Base-by-base conservation (phyloP, 2,113 vertebrate species). In the Pelusios castaneus region DNA sequence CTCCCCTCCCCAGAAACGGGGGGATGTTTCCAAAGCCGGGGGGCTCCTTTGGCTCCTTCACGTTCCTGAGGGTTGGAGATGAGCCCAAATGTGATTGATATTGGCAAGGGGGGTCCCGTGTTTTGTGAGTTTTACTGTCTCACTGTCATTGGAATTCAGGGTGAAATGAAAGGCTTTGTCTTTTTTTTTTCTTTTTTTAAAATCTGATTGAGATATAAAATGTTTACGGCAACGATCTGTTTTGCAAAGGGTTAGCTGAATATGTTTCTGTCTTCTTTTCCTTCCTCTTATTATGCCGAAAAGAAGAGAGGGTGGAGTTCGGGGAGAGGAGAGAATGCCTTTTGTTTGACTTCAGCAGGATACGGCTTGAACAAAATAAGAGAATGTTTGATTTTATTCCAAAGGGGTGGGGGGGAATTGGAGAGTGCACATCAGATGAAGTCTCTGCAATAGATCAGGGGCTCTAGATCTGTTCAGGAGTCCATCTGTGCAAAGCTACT, bases 231-330 rank as follows among this genome's bases (percentile, higher is more conserved):
- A n/a, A 21, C 11, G 52, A 2, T 49, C 6, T 6, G 8, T 58
- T 93, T 67, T 84, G 85, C 91, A 87, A 95, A 84, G 94, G 89
- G 92, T 91, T 87, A 92, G 73, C 76, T 45, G 47, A 38, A 1
- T 19, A 3, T 89, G 89, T 91, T 91, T 93, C 82, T 88, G 1
- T 0, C 3, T 34, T 38, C 85, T 24, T 80, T 94, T 85, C 92
- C 90, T 95, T 95, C 89, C 82, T 87, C 80, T 38, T 56, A 7
- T 54, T 55, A 3, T 54, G 60, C 78, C n/a, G 85, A 70, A 78
- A 88, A 90, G 54, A 22, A 38, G 78, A 84, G 38, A 49, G 88
- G 51, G 73, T 49, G n/a, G 60, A 34, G 54, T 25, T 70, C 31
- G n/a, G 75, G 34, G 79, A 70, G 54, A 47, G n/a, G 75, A 29